Evolutionary conservation across 2,797 vertebrate genomes (phyloP), one percentile per base, ranked within the genome.

Genomic region (Borostomias antarcticus): DNA sequence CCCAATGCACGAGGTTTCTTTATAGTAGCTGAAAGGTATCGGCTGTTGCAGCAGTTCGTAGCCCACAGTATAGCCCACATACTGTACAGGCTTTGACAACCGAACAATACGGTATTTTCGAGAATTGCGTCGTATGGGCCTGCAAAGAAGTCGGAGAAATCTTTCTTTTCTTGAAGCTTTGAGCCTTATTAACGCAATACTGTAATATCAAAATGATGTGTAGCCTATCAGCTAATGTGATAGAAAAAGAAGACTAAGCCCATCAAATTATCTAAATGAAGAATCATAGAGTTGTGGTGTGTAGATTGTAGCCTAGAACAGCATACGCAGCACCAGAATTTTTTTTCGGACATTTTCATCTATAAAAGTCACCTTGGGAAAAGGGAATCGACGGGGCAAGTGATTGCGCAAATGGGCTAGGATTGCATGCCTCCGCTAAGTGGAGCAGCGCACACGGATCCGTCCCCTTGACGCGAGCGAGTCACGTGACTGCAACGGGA

Each of bases 281-380:
- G 21, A 62, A 23, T 9, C 13, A 21, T 30, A 28, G 40, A 37
- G 21, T n/a, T 58, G 19, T 33, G 19, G 5, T 25, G 32, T n/a
- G 32, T 19, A 21, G 19, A 9, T 30, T 6, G 32, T 35, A 37
- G 19, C 56, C 23, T 2, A 58, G 23, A 5, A 13, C 30, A 58
- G 13, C 21, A 37, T 37, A 43, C 43, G 23, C 33, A 40, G 35
- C 58, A 43, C 8, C 25, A 35, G 37, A 26, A 40, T 7, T 43
- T 4, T 7, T 43, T 21, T 7, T 37, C 35, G 72, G 79, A 82
- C 81, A 70, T 82, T 69, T 79, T 69, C 77, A 82, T 66, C 78
- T 64, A 61, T 66, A 79, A 65, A 90, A 92, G 91, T 92, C 90
- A 91, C 89, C 88, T 92, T 90, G 88, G 88, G 88, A 87, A 83